These are phyloP conservation scores for Menidia menidia DNA, from an alignment of 2,797 vertebrate species.

Conservation along the genomic window DNA sequence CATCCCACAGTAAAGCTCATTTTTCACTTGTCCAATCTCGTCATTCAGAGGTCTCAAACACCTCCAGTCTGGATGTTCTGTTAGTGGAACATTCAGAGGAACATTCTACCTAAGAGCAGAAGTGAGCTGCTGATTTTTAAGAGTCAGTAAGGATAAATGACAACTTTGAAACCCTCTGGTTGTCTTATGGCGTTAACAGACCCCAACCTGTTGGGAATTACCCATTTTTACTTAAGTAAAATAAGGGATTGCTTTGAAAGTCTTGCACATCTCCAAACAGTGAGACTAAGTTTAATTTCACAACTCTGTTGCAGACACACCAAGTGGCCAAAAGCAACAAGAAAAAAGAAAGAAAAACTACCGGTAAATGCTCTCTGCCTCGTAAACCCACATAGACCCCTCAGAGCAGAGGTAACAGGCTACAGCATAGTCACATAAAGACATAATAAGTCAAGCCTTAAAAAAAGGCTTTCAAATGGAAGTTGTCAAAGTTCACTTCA, in stretches of 20 bases:
- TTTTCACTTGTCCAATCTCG: conserved; percentile 19
- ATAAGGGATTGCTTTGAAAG: conserved; percentile 11
- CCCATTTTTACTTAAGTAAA: background rate
- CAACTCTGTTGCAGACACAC: conserved; percentile 6
- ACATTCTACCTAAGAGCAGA: background rate
- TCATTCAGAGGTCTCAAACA: background rate
- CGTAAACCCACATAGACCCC: too few species aligned
- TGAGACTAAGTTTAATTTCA: background rate
- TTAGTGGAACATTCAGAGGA: background rate
- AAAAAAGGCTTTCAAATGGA: too few species aligned
- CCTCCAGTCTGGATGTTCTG: background rate
- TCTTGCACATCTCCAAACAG: background rate
- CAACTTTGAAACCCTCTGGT: background rate
- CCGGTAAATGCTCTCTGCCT: too few species aligned
- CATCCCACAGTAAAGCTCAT: background rate
- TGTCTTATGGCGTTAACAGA: background rate
- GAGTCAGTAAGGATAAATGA: background rate
- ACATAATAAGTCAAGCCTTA: background rate
- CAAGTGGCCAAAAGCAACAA: conserved; percentile 15
- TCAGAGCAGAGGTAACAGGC: too few species aligned
- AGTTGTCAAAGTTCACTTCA: too few species aligned
- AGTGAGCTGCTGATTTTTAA: background rate
- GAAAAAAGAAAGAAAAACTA: background rate
- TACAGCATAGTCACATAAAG: too few species aligned
- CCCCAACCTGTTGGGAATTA: background rate